Percentiles rank a stretch among this genome's conserved stretches.
phyloP scores from a whole-genome alignment of 2,888 invertebrate genomes.

The Tachina grossa region DNA sequence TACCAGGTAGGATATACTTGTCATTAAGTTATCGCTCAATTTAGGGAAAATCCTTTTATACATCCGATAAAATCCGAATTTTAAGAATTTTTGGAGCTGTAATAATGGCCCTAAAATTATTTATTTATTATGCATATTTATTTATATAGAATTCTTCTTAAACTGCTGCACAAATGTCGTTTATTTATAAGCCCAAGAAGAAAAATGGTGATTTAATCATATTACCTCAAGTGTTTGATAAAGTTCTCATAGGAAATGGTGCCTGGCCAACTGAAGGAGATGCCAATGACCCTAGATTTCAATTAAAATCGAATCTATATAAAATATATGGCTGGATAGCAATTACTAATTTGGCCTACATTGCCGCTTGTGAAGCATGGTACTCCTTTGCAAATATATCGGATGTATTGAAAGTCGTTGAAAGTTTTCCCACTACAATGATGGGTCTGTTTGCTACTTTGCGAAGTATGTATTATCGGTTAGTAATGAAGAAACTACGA shows the following conservation, averaged over 20 bases:
- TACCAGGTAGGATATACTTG: too few species aligned
- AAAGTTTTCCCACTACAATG: slow-evolving; percentile 36
- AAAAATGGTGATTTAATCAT: slow-evolving; percentile 21
- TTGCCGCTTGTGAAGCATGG: slow-evolving; percentile 7
- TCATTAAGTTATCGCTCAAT: too few species aligned
- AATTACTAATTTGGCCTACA: not conserved
- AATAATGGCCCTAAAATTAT: too few species aligned
- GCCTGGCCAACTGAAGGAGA: slow-evolving; percentile 46
- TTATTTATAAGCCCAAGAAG: slow-evolving; percentile 41
- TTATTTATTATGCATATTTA: not conserved
- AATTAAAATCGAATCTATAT: slow-evolving; percentile 7
- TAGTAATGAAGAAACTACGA: not conserved
- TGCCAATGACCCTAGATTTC: slow-evolving; percentile 1
- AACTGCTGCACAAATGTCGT: slow-evolving; percentile 21
- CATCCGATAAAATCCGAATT: too few species aligned
- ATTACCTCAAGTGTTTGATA: slow-evolving; percentile 36
- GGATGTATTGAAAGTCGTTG: slow-evolving; percentile 46
- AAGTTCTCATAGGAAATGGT: slow-evolving; percentile 34
- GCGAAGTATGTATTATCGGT: slow-evolving; percentile 38
- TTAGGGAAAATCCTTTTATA: too few species aligned
- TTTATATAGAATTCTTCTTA: not conserved
- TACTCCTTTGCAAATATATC: slow-evolving; percentile 34
- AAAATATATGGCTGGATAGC: slow-evolving; percentile 32
- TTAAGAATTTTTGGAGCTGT: too few species aligned
- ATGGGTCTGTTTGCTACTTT: slow-evolving; percentile 18